Base-by-base conservation (phyloP, 2,888 invertebrate species). In the Euzetes globulus region DNA sequence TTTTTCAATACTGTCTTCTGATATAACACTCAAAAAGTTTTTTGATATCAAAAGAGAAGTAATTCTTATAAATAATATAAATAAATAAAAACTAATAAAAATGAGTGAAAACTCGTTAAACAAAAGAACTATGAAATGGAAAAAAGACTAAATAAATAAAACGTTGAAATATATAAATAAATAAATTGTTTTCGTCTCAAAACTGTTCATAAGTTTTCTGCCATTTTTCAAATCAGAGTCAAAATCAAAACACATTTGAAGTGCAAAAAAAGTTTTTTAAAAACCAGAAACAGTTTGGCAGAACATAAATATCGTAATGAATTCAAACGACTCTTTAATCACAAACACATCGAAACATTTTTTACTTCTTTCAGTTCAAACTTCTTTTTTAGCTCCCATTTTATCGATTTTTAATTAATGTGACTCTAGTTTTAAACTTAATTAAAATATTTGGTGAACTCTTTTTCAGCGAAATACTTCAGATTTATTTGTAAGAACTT, bases 211-310 rank as follows among this genome's bases (percentile, higher is more conserved):
- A 27, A 13, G 17, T 65, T 65, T 65, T 65, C 63, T 65, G 63
- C 63, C 63, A 65, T 65, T 33, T 65, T 29, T 65, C n/a, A 65
- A 65, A 50, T 19, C n/a, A 50, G 4, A 65, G 19, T 65, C 9
- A 15, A 33, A 65, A 19, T 19, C 37, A 65, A 19, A 65, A 37
- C 22, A 33, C 27, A 6, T 60, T 25, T 22, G n/a, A n/a, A n/a
- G n/a, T 41, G 6, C n/a, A 11, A 50, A 19, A 41, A 41, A 50
- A 50, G 19, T 19, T 50, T 50, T 50, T 50, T 19, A 50, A 50
- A 19, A 50, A 50, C 50, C 50, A 2, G 50, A 50, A 50, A 19
- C 19, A n/a, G 19, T 47, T 47, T 33, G 13, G 41, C 50, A 11
- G n/a, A 50, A 50, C 50, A 50, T 50, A 50, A 50, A 50, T 50